These are phyloP conservation scores for Subanguina moxae DNA, from an alignment of 1,140 invertebrate species.

Conservation along the genomic window DNA sequence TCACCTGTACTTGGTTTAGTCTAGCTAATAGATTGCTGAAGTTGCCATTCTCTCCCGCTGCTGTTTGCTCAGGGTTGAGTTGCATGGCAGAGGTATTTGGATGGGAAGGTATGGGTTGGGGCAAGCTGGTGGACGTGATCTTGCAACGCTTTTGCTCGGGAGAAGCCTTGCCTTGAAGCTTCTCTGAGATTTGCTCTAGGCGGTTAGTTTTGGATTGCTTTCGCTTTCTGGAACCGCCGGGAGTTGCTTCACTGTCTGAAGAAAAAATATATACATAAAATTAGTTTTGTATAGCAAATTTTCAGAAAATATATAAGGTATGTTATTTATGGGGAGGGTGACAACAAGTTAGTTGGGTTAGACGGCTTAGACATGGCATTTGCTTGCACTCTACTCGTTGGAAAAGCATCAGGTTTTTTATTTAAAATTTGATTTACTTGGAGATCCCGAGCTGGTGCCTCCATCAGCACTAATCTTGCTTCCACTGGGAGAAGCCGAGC, in stretches of 20 bases:
- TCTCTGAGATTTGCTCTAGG: slow-evolving; percentile 66
- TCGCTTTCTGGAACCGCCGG: slow-evolving; percentile 62
- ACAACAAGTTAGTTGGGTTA: no score
- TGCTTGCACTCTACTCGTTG: no score
- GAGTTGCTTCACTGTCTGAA: slow-evolving; percentile 12
- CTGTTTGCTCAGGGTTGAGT: not conserved
- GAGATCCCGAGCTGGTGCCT: slow-evolving; percentile 2
- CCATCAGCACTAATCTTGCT: slow-evolving; percentile 5
- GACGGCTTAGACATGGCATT: no score
- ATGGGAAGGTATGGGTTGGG: slow-evolving; percentile 18
- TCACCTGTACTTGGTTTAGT: not conserved
- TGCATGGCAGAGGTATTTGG: not conserved
- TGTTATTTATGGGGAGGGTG: no score
- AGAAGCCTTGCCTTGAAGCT: slow-evolving; percentile 60
- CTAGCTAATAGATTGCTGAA: not conserved
- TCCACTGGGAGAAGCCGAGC: slow-evolving; percentile 26
- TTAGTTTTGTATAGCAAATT: not conserved
- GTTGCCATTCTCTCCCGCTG: not conserved
- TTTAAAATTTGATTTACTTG: slow-evolving; percentile 7
- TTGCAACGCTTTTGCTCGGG: slow-evolving; percentile 17
- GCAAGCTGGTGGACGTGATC: not conserved
- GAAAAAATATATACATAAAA: slow-evolving; percentile 8
- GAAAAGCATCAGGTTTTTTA: no score
- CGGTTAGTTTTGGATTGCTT: slow-evolving; percentile 77
- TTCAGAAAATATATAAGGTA: no score